Evolutionary conservation across 2,797 vertebrate genomes (phyloP), one percentile per base, ranked within the genome.

Genomic region (Hozukius guyotensis): DNA sequence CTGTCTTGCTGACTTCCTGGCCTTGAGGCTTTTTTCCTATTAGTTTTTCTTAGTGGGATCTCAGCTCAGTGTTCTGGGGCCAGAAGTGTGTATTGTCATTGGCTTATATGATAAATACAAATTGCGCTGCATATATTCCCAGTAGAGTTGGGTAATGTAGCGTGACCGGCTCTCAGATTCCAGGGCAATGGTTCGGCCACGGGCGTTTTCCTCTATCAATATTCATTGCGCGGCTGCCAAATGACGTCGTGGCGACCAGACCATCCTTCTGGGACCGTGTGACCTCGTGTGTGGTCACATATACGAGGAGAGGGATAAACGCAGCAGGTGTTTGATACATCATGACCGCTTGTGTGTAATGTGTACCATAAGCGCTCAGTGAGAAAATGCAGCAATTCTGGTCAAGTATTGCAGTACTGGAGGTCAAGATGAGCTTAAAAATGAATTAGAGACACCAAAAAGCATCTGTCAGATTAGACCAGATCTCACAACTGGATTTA

Each of bases 131-230:
- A 38, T 81, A 66, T 72, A 62, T 90, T 82, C 85, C 69, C 67
- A 16, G 69, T 75, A 72, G 79, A 86, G 75, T 83, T 72, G 38
- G 74, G 65, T 72, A 85, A 90, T 76, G 78, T 66, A 74, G 73
- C 14, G 3, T 62, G 76, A 77, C 83, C 9, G 10, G 78, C 75
- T 68, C 31, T 72, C 29, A 49, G 78, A 86, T 85, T 93, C 80
- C 82, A 72, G 62, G 69, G 57, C 4, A 70, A 80, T 36, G 29
- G 16, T 77, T 77, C 13, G 0, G 78, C 87, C 83, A 77, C 70
- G 61, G 82, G 90, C 83, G 25, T 85, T 88, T 86, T 80, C 78
- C 72, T 78, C 78, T n/a, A 83, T 93, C 87, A 87, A 80, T 93
- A 89, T 86, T 89, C 56, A 88, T 92, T 90, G 63, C 4, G 4